phyloP scores from a whole-genome alignment of 2,797 vertebrate species.

The Pseudocheirus occidentalis region DNA sequence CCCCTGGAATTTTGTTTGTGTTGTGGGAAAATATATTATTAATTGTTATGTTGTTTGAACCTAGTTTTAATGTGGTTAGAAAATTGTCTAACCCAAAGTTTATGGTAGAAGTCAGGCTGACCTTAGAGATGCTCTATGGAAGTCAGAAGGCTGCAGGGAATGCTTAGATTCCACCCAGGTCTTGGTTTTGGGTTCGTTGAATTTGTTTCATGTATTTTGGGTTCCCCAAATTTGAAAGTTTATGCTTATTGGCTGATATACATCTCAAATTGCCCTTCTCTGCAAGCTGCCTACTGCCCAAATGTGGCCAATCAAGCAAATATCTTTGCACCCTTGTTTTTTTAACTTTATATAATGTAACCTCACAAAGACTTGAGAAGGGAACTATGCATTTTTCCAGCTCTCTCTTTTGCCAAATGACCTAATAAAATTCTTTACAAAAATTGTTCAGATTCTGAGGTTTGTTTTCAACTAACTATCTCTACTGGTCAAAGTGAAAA shows the following conservation, averaged over 20 bases:
- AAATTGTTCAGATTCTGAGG: background rate
- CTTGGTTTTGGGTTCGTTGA: background rate
- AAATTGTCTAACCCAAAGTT: background rate
- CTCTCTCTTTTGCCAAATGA: background rate
- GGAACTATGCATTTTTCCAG: background rate
- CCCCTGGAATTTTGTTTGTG: background rate
- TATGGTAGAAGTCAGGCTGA: background rate
- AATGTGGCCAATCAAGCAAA: background rate
- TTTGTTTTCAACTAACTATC: background rate
- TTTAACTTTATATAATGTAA: background rate
- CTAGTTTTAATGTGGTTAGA: background rate
- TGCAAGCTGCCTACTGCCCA: background rate
- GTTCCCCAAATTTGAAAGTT: background rate
- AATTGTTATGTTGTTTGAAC: background rate
- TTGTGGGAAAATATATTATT: background rate
- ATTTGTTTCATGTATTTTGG: background rate
- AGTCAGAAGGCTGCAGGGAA: background rate
- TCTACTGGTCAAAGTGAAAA: background rate
- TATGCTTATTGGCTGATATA: background rate
- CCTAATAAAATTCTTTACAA: background rate
- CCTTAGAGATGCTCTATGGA: background rate
- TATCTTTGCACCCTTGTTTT: background rate
- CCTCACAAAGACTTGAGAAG: background rate
- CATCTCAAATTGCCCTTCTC: background rate
- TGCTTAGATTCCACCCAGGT: background rate